Conservation (phyloP, 2,797 vertebrate species). For the Schizothorax lantsangensis region DNA sequence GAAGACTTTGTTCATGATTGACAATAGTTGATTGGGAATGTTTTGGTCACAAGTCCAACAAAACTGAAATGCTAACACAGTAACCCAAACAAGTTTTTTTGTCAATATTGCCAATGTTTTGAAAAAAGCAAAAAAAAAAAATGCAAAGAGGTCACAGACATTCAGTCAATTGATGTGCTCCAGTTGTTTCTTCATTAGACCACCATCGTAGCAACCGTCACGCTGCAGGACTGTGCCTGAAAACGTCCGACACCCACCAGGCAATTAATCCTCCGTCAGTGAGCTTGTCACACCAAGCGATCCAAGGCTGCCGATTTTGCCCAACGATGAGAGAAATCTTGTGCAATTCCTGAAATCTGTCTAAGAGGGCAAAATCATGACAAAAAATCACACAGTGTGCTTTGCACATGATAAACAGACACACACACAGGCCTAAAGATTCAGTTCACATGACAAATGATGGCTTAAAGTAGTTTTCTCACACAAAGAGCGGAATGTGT, state of each 20-base stretch:
- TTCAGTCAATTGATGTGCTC: conserved; percentile 5
- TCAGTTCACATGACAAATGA: not conserved
- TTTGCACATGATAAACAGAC: not conserved
- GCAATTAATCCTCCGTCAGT: conserved; percentile 9
- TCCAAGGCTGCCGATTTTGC: not conserved
- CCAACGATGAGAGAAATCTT: not conserved
- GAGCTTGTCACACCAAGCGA: conserved; percentile 4
- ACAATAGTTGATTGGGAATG: not conserved
- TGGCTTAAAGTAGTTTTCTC: not conserved
- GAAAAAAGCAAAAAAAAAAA: not conserved
- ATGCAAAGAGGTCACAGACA: not conserved
- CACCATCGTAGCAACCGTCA: conserved; percentile 1
- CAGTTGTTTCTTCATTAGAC: conserved; percentile 3
- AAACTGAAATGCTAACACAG: not conserved
- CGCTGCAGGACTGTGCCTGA: not conserved
- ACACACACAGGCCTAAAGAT: not conserved
- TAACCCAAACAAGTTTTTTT: conserved; percentile 1
- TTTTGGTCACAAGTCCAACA: not conserved
- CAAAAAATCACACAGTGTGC: not conserved
- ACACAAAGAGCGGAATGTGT: not conserved
- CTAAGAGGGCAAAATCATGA: not conserved
- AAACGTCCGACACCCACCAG: not conserved
- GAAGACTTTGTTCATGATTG: not conserved
- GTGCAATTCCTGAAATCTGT: not conserved
- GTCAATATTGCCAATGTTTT: not conserved